These are phyloP conservation scores for Phlogophora meticulosa DNA, from an alignment of 2,888 invertebrate species.

Conservation along the genomic window DNA sequence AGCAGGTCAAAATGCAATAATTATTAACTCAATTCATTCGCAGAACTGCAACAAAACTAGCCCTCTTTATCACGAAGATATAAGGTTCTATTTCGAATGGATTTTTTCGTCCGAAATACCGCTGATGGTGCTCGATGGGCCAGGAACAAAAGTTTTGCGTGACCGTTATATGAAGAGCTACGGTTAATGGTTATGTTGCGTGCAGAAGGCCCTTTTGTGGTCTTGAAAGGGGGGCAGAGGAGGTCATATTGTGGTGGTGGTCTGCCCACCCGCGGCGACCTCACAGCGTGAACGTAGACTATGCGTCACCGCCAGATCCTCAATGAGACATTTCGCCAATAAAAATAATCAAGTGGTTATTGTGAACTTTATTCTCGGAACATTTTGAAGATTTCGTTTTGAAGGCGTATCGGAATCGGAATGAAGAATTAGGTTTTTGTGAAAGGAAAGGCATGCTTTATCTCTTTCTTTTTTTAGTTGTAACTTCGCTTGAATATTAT, in stretches of 20 bases:
- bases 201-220: constrained; percentile 35
- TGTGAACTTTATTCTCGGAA: constrained; percentile 57
- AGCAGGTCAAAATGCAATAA: constrained; percentile 75
- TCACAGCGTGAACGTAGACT: constrained; percentile 71
- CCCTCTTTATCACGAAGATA: constrained; percentile 36
- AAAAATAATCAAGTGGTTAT: constrained; percentile 76
- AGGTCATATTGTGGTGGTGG: constrained; percentile 70
- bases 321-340: constrained; percentile 75
- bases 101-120: constrained; percentile 62
- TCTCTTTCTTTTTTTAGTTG: neutral
- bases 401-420: constrained; percentile 35
- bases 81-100: constrained; percentile 61
- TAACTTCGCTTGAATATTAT: neutral
- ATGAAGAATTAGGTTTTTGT: constrained; percentile 29
- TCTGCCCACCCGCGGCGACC: constrained; percentile 83
- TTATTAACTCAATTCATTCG: constrained; percentile 75
- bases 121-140: constrained; percentile 74
- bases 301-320: constrained; percentile 79
- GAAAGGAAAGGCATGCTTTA: neutral
- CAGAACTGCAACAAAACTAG: constrained; percentile 60
- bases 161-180: constrained; percentile 70
- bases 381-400: constrained; percentile 44
- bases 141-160: constrained; percentile 74
- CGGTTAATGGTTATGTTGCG: constrained; percentile 62
- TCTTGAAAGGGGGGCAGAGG: constrained; percentile 48